These are phyloP conservation scores for Origma solitaria DNA, from an alignment of 2,113 vertebrate species.

Conservation along the genomic window DNA sequence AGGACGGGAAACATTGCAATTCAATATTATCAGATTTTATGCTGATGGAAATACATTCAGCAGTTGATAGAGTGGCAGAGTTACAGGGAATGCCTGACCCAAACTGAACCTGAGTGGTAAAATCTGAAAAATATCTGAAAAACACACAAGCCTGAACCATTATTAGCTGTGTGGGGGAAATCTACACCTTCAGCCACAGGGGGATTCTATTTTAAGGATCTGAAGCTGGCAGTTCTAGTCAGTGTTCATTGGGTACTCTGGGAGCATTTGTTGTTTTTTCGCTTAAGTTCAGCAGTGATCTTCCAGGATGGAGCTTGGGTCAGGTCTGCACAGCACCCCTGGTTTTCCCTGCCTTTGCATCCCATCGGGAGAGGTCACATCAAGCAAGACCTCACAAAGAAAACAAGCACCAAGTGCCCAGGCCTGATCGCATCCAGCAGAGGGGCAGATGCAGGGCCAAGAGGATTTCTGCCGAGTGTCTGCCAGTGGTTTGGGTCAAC, in stretches of 20 bases:
- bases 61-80: neutral
- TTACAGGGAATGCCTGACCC: neutral
- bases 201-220: neutral
- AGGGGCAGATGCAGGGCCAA: neutral
- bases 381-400: neutral
- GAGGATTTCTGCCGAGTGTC: neutral
- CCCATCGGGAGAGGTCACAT: neutral
- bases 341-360: neutral
- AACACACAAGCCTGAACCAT: neutral
- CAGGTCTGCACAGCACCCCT: neutral
- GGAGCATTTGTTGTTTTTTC: neutral
- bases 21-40: neutral
- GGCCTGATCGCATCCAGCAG: neutral
- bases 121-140: neutral
- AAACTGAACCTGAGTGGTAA: neutral
- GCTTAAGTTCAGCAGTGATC: neutral
- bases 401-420: neutral
- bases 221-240: neutral
- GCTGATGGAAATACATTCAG: neutral
- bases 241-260: rapidly evolving
- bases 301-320: neutral
- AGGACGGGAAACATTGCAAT: neutral
- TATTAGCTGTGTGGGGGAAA: neutral
- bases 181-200: neutral
- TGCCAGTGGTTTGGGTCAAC: neutral